Percentiles rank a stretch among this genome's conserved stretches.
Conservation (phyloP, 2,888 invertebrate species). For the Dyspetes luteomarginatus region DNA sequence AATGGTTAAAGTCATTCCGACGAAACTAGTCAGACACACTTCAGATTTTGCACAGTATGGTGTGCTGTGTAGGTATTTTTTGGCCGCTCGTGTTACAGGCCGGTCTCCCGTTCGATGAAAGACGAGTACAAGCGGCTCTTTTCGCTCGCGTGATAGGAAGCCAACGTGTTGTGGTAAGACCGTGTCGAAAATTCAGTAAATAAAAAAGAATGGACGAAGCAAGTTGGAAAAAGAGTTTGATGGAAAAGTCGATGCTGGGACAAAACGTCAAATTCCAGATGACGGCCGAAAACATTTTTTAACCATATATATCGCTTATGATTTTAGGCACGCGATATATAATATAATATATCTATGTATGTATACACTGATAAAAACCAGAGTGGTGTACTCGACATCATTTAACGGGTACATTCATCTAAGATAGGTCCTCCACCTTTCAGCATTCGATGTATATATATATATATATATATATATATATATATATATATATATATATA, state of each 20-base stretch:
- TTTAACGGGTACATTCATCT: no score
- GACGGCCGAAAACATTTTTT: no score
- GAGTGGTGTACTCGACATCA: no score
- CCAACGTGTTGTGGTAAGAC: slow-evolving; percentile 45
- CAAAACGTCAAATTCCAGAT: not conserved
- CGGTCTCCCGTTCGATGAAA: slow-evolving; percentile 19
- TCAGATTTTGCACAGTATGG: slow-evolving; percentile 3
- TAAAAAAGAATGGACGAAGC: slow-evolving; percentile 11
- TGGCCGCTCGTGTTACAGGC: not conserved
- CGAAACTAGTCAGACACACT: slow-evolving; percentile 54
- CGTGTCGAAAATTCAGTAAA: slow-evolving; percentile 10
- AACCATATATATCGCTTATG: no score
- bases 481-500: no score
- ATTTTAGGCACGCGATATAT: no score
- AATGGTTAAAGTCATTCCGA: slow-evolving; percentile 57
- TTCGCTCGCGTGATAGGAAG: slow-evolving; percentile 56
- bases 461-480: no score
- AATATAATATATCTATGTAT: no score
- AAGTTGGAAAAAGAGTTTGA: slow-evolving; percentile 5
- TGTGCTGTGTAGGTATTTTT: not conserved
- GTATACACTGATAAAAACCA: no score
- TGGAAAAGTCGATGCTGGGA: slow-evolving; percentile 4
- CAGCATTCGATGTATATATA: no score
- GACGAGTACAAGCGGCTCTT: slow-evolving; percentile 6
- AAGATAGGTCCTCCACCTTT: no score